Evolutionary conservation across 2,797 vertebrate genomes (phyloP).

Genomic region (Sebastes vulpes): DNA sequence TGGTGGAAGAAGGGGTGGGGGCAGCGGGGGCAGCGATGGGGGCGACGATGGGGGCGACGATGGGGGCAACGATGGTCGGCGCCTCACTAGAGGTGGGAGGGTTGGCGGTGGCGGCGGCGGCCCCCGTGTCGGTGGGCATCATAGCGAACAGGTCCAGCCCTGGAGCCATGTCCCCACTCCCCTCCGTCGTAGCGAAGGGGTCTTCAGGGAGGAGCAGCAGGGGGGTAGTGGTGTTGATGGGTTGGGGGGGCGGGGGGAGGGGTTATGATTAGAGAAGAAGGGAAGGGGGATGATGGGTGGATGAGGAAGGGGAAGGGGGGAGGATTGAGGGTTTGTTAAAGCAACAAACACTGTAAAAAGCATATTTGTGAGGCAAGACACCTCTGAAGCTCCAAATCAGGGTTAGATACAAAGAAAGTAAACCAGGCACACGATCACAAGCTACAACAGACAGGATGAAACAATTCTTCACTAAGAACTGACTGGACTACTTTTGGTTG

Average conservation of each 20-base stretch:
- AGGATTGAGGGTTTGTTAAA: constrained; percentile 66
- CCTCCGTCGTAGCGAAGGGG: constrained; percentile 98
- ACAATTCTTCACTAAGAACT: not conserved
- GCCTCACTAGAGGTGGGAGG: constrained; percentile 85
- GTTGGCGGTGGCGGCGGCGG: constrained; percentile 81
- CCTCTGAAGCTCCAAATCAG: constrained; percentile 40
- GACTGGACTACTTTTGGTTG: not conserved
- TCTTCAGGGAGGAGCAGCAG: constrained; percentile 86
- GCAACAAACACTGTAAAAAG: constrained; percentile 73
- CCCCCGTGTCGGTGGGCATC: constrained; percentile 92
- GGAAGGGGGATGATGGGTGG: constrained; percentile 29
- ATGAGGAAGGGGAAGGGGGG: constrained; percentile 27
- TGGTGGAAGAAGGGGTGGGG: constrained; percentile 86
- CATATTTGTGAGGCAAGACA: constrained; percentile 44
- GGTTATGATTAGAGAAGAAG: constrained; percentile 81
- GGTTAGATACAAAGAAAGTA: constrained; percentile 22
- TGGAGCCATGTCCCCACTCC: constrained; percentile 93
- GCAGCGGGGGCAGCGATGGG: constrained; percentile 83
- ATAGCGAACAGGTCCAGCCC: constrained; percentile 99
- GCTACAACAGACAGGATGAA: not conserved
- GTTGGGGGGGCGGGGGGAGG: constrained; percentile 64
- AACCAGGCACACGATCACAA: constrained; percentile 26
- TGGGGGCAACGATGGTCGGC: constrained; percentile 85
- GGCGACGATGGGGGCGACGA: constrained; percentile 87
- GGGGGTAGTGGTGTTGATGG: constrained; percentile 54